A percentile compares a stretch with the other conserved stretches of the same genome.
These are phyloP conservation scores for Panzeria rudis DNA, from an alignment of 2,888 invertebrate genomes.

Conservation along the genomic window DNA sequence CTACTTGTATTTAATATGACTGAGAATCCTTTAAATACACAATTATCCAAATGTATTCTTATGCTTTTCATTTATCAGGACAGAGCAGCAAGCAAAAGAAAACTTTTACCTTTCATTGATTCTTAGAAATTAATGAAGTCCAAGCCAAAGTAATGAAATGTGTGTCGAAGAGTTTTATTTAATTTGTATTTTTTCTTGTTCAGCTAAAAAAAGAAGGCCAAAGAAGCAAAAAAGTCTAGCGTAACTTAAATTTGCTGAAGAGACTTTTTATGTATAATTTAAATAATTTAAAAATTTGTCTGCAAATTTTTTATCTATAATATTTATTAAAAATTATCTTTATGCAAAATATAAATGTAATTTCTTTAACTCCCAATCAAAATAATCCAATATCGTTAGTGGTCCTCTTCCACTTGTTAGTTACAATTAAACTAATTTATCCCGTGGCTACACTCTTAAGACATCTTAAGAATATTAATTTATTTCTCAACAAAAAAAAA, in stretches of 20 bases:
- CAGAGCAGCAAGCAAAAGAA: neutral
- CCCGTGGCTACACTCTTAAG: neutral
- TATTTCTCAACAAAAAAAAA: neutral
- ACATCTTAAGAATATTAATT: constrained; percentile 31
- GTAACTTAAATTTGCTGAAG: no score
- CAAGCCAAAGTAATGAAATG: neutral
- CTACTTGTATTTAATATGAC: constrained; percentile 17
- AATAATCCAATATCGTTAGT: no score
- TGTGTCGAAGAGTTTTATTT: neutral
- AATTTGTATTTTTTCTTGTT: no score
- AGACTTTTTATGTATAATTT: no score
- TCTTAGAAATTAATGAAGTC: neutral
- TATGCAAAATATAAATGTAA: no score
- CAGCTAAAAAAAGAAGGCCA: no score
- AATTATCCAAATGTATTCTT: constrained; percentile 32
- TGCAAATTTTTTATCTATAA: no score
- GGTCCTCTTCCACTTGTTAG: neutral
- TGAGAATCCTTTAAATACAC: constrained; percentile 30
- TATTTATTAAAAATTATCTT: no score
- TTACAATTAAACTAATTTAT: constrained; percentile 1
- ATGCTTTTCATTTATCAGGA: constrained; percentile 1
- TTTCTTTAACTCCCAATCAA: no score
- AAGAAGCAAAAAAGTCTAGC: no score
- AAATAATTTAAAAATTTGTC: no score
- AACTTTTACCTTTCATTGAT: neutral